Evolutionary conservation across 2,113 vertebrate genomes (phyloP).

Genomic region (Neolamprologus longior): DNA sequence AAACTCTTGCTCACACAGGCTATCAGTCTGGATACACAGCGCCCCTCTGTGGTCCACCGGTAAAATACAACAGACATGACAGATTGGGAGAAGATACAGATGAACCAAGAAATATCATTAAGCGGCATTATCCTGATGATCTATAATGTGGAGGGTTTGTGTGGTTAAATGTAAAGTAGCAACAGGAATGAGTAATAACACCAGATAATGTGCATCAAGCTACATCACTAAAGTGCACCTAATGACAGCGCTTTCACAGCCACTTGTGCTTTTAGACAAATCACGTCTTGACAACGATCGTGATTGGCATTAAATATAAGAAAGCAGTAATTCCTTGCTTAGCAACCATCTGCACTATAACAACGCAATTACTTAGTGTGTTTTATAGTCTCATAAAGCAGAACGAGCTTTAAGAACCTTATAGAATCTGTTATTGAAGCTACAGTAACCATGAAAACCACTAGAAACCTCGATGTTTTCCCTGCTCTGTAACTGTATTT

Average conservation of each 20-base stretch:
- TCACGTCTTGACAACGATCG: not conserved
- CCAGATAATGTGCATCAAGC: not conserved
- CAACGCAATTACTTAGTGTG: not conserved
- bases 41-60: conserved; percentile 37
- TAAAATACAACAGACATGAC: not conserved
- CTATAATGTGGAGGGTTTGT: not conserved
- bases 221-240: not conserved
- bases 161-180: not conserved
- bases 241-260: not conserved
- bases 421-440: not conserved
- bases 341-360: not conserved
- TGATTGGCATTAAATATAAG: not conserved
- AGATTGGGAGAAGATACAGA: not conserved
- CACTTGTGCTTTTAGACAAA: not conserved
- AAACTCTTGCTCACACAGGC: not conserved
- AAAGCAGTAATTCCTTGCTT: conserved; percentile 1
- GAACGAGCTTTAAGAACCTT: not conserved
- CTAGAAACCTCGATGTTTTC: not conserved
- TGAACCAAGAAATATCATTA: not conserved
- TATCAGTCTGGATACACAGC: conserved; percentile 10
- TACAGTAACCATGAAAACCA: not conserved
- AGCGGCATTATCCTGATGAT: not conserved
- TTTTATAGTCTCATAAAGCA: not conserved
- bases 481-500: not conserved
- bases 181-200: not conserved